These are phyloP conservation scores for Plectropomus leopardus DNA, from an alignment of 2,113 vertebrate species.

Conservation along the genomic window DNA sequence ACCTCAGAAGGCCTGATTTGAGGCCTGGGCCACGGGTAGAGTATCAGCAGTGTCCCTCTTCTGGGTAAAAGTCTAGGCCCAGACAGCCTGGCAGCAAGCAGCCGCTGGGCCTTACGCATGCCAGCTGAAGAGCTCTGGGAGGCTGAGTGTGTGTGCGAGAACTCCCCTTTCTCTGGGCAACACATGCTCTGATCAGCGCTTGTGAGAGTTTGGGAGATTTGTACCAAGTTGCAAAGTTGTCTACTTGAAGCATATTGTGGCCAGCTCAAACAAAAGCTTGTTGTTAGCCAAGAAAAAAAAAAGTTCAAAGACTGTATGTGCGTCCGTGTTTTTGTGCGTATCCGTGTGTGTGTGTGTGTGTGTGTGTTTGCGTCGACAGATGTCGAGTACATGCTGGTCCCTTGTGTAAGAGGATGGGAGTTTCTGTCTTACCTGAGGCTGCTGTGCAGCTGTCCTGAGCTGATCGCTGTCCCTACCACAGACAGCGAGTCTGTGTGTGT, in stretches of 20 bases:
- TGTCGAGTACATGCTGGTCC: conserved; percentile 78
- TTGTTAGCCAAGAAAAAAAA: conserved; percentile 72
- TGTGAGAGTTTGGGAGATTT: conserved; percentile 71
- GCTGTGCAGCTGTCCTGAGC: conserved; percentile 84
- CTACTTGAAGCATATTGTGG: conserved; percentile 66
- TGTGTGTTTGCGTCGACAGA: conserved; percentile 76
- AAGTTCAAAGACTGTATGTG: conserved; percentile 55
- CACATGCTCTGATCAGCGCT: conserved; percentile 72
- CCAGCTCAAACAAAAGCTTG: conserved; percentile 68
- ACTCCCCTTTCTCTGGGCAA: conserved; percentile 65
- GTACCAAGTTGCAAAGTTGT: conserved; percentile 73
- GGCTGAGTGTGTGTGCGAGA: conserved; percentile 38
- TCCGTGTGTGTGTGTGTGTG: conserved; percentile 15
- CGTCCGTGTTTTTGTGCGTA: conserved; percentile 11
- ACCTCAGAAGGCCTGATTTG: conserved; percentile 72
- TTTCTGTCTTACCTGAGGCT: conserved; percentile 85
- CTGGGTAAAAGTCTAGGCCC: conserved; percentile 72
- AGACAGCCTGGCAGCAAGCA: conserved; percentile 69
- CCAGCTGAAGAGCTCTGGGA: conserved; percentile 78
- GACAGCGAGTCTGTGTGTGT: conserved; percentile 29
- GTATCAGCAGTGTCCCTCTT: conserved; percentile 63
- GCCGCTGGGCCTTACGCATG: conserved; percentile 61
- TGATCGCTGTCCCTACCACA: conserved; percentile 71
- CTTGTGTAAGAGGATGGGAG: conserved; percentile 71
- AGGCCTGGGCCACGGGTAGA: conserved; percentile 73